These are phyloP conservation scores for Ferdinandea cuprea DNA, from an alignment of 2,888 invertebrate species.

Conservation along the genomic window DNA sequence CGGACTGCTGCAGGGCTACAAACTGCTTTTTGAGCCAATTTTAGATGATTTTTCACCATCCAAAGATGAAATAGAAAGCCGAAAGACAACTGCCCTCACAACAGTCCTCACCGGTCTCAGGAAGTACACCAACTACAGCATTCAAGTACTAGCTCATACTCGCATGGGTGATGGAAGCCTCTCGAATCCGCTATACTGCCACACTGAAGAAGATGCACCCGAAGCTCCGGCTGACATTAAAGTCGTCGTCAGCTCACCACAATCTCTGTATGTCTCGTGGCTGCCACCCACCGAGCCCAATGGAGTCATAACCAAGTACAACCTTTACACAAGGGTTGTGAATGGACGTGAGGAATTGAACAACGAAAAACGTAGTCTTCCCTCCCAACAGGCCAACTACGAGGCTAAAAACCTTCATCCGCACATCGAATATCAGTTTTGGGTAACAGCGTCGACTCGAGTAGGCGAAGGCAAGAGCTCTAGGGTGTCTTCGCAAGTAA, in stretches of 20 bases:
- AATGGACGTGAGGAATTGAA: constrained; percentile 88
- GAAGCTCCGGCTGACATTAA: constrained; percentile 91
- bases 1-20: constrained; percentile 90
- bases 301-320: constrained; percentile 90
- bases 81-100: constrained; percentile 88
- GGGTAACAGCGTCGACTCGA: constrained; percentile 90
- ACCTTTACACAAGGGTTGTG: constrained; percentile 87
- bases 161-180: constrained; percentile 90
- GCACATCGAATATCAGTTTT: constrained; percentile 90
- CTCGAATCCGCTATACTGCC: constrained; percentile 88
- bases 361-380: constrained; percentile 87
- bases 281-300: constrained; percentile 89
- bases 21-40: constrained; percentile 87
- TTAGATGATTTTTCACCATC: constrained; percentile 84
- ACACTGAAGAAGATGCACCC: constrained; percentile 92
- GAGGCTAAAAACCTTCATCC: constrained; percentile 88
- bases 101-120: constrained; percentile 88
- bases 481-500: constrained; percentile 87
- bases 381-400: constrained; percentile 86
- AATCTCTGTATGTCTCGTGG: constrained; percentile 91
- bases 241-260: constrained; percentile 89
- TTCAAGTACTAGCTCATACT: constrained; percentile 91
- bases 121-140: constrained; percentile 91
- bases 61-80: constrained; percentile 85
- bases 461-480: constrained; percentile 91